Percentiles rank a stretch among this genome's conserved stretches.
phyloP scores from a whole-genome alignment of 2,797 vertebrate species.

The Dicrostonyx torquatus region DNA sequence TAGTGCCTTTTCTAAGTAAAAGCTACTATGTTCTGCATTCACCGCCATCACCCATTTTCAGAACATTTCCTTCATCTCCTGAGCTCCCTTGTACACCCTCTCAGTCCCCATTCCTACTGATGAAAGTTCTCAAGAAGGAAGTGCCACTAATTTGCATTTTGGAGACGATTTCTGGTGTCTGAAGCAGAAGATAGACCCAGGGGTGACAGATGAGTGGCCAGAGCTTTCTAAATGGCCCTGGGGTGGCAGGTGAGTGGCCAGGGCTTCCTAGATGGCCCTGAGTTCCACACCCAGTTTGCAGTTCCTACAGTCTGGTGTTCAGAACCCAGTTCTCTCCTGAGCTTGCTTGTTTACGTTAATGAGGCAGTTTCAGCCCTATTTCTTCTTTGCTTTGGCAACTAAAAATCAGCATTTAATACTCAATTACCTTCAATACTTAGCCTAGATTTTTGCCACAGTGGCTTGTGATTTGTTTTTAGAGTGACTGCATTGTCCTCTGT shows the following conservation, averaged over 20 bases:
- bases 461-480: conserved; percentile 21
- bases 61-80: background rate
- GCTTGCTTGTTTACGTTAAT: background rate
- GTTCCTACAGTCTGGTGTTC: background rate
- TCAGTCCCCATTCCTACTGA: background rate
- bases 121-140: conserved; percentile 5
- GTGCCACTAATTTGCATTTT: background rate
- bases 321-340: background rate
- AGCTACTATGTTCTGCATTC: background rate
- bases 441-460: background rate
- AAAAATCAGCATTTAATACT: conserved; percentile 54
- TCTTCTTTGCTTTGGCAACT: background rate
- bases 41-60: background rate
- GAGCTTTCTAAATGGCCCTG: background rate
- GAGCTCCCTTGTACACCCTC: background rate
- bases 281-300: background rate
- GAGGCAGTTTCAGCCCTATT: conserved; percentile 4
- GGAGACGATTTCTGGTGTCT: background rate
- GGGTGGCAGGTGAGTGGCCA: background rate
- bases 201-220: background rate
- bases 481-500: background rate
- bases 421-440: background rate
- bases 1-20: background rate
- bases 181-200: background rate
- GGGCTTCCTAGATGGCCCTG: background rate